These are phyloP conservation scores for Pristionchus entomophagus DNA, from an alignment of 2,888 invertebrate species.

Conservation along the genomic window DNA sequence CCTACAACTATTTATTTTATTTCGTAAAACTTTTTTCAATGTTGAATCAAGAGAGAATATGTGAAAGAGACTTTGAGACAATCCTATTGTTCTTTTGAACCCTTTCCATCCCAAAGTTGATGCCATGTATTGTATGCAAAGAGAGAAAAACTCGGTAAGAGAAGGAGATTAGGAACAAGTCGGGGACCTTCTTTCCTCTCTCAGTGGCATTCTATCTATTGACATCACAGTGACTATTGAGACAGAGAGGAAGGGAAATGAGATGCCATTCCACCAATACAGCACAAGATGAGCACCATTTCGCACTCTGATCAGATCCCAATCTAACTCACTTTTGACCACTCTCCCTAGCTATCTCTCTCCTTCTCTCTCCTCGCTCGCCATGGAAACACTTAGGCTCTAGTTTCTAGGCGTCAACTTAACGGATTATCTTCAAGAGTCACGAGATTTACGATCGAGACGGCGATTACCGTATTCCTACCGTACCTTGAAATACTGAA, in stretches of 20 bases:
- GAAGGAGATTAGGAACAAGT: constrained; percentile 2
- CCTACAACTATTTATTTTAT: constrained; percentile 54
- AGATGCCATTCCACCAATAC: neutral
- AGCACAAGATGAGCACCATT: neutral
- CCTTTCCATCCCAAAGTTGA: neutral
- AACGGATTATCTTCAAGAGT: too few relatives aligned
- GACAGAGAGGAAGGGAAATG: neutral
- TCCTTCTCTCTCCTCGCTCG: neutral
- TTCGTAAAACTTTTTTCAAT: neutral
- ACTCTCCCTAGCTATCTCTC: neutral
- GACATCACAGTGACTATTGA: neutral
- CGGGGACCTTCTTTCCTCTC: constrained; percentile 5
- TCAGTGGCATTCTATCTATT: constrained; percentile 17
- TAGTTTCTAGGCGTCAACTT: too few relatives aligned
- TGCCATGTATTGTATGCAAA: constrained; percentile 9
- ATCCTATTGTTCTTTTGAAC: neutral
- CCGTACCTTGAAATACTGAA: constrained; percentile 53
- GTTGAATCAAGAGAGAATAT: too few relatives aligned
- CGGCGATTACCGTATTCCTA: too few relatives aligned
- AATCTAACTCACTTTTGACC: neutral
- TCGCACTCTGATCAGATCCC: neutral
- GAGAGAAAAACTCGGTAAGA: constrained; percentile 35
- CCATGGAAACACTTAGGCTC: neutral
- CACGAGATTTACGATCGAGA: too few relatives aligned
- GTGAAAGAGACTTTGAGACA: too few relatives aligned